phyloP scores from a whole-genome alignment of 2,113 vertebrate species.

The Nanorana parkeri region DNA sequence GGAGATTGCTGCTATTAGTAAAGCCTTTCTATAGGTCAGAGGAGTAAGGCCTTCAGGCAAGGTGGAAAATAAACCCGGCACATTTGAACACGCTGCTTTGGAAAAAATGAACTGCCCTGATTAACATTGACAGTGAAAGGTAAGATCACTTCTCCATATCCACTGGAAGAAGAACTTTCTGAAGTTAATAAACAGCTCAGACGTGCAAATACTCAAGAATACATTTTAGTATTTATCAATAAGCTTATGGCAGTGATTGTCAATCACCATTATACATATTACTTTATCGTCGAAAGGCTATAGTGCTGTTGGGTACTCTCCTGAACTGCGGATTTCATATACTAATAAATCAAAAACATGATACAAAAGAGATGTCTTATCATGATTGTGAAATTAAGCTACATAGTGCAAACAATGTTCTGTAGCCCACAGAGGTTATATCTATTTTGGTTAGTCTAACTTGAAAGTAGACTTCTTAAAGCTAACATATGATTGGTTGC shows the following conservation, averaged over 20 bases:
- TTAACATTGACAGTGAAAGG: constrained; percentile 11
- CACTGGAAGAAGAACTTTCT: not conserved
- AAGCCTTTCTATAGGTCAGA: constrained; percentile 75
- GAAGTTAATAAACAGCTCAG: not conserved
- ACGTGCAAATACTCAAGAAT: constrained; percentile 57
- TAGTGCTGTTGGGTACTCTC: constrained; percentile 2
- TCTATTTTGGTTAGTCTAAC: not conserved
- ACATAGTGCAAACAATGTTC: not conserved
- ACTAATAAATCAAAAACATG: not conserved
- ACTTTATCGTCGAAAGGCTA: not conserved
- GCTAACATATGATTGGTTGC: constrained; percentile 6
- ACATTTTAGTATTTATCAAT: not conserved
- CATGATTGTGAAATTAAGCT: not conserved
- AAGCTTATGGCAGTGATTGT: not conserved
- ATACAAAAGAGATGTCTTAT: not conserved
- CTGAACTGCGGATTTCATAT: not conserved
- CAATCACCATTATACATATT: not conserved
- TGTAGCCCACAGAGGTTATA: not conserved
- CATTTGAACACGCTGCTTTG: constrained; percentile 57
- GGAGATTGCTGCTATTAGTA: constrained; percentile 72
- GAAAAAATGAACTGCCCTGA: constrained; percentile 15
- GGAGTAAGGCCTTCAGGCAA: constrained; percentile 77
- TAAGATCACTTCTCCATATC: not conserved
- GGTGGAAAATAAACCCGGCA: constrained; percentile 67
- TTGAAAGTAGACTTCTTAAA: not conserved